A percentile compares a stretch with the other conserved stretches of the same genome.
Conservation (phyloP, 2,888 invertebrate genomes). For the Trichogramma dendrolimi region DNA sequence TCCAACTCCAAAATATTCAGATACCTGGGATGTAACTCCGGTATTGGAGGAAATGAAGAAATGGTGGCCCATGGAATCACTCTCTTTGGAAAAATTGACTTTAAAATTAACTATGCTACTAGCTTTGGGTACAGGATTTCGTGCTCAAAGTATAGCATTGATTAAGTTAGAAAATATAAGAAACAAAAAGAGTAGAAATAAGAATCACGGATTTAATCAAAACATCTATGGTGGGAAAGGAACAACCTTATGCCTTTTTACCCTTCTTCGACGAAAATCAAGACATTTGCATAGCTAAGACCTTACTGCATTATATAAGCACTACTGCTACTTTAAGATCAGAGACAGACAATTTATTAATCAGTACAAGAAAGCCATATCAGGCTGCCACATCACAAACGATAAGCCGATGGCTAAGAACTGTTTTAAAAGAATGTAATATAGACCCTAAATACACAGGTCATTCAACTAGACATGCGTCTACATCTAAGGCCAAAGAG, state of each 20-base stretch:
- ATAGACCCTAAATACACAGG: too few species aligned
- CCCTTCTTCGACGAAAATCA: neutral
- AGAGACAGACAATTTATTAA: neutral
- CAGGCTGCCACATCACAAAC: too few species aligned
- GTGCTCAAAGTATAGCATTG: conserved; percentile 8
- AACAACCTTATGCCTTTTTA: neutral
- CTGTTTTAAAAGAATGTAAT: too few species aligned
- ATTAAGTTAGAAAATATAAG: neutral
- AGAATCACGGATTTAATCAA: neutral
- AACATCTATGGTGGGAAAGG: neutral
- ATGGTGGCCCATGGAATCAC: neutral
- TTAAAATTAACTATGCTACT: conserved; percentile 13
- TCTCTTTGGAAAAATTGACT: conserved; percentile 2
- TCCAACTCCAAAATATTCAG: conserved; percentile 28
- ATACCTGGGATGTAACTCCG: conserved; percentile 31
- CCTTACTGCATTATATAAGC: neutral
- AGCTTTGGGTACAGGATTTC: conserved; percentile 15
- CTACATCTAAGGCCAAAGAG: too few species aligned
- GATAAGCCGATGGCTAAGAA: too few species aligned
- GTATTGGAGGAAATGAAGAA: conserved; percentile 22
- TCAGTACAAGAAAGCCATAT: neutral
- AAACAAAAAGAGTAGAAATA: neutral
- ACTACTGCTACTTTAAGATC: neutral
- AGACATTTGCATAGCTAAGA: neutral
- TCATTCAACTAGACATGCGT: too few species aligned